Evolutionary conservation across 2,797 vertebrate genomes (phyloP), one percentile per base, ranked within the genome.

Genomic region (Champsocephalus gunnari): DNA sequence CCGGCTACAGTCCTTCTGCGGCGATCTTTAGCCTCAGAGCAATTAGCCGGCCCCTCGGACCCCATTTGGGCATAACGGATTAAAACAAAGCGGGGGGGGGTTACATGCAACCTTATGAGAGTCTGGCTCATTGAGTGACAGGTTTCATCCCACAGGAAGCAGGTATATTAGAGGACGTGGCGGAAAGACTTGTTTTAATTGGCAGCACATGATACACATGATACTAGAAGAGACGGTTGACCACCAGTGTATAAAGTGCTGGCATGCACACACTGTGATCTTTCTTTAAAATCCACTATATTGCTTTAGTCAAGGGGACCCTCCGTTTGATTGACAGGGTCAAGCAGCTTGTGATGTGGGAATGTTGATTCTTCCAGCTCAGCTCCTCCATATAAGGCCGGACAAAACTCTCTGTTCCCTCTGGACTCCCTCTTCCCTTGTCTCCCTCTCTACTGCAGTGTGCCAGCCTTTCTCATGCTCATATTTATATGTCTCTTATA

Each of bases 41-140:
- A 90, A 90, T 90, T 89, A 91, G 79, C 75, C 19, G 3, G 19
- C 8, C 65, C n/a, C 4, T n/a, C 51, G 44, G 65, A 67, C 76
- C 82, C 48, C 44, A 28, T 44, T 66, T 66, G 63, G 70, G 60
- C 41, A 69, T 75, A 79, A 80, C 48, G 54, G 81, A 86, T 85
- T 77, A 78, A 3, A 24, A 0, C 19, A 4, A 1, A 2, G 21
- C 21, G 41, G 12, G 6, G 17, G 17, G 16, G 2, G 21, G 12
- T 9, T 13, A 16, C 2, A 38, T 55, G 50, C 17, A 19, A 41
- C 9, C 0, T 47, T 54, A n/a, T 2, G 4, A 58, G 28, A 3
- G 21, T 12, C n/a, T 49, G 57, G 9, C 2, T 49, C 10, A 73
- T 59, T 88, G 88, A 92, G 70, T 85, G 87, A 80, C 83, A 60